These are phyloP conservation scores for Carollia perspicillata DNA, from an alignment of 2,113 vertebrate genomes.

Conservation along the genomic window DNA sequence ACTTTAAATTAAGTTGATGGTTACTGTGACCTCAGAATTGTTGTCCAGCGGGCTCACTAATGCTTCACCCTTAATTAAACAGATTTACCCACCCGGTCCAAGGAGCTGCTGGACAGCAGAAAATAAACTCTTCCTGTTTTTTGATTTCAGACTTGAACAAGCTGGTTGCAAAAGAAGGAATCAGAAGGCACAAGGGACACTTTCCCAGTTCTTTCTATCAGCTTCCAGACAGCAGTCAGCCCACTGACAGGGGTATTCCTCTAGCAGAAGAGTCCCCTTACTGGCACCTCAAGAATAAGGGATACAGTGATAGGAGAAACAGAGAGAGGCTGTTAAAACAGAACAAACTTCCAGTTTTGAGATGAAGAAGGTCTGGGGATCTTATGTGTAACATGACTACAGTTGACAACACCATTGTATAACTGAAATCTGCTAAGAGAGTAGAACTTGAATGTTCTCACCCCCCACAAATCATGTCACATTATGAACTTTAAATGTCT, in stretches of 20 bases:
- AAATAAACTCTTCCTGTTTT: slow-evolving; percentile 10
- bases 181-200: neutral
- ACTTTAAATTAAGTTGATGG: neutral
- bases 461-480: neutral
- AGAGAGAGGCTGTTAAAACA: neutral
- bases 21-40: neutral
- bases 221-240: neutral
- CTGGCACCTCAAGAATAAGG: neutral
- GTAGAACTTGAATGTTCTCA: neutral
- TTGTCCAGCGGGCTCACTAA: neutral
- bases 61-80: neutral
- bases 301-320: neutral
- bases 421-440: neutral
- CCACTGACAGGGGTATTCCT: neutral
- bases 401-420: neutral
- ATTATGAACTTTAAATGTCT: neutral
- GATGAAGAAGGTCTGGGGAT: neutral
- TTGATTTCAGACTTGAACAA: neutral
- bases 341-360: neutral
- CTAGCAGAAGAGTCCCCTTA: neutral
- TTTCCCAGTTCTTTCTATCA: neutral
- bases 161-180: neutral
- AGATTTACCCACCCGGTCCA: neutral
- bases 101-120: neutral
- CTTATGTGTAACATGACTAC: neutral